Base-by-base conservation (phyloP, 2,888 invertebrate species). In the Dusona sp. region DNA sequence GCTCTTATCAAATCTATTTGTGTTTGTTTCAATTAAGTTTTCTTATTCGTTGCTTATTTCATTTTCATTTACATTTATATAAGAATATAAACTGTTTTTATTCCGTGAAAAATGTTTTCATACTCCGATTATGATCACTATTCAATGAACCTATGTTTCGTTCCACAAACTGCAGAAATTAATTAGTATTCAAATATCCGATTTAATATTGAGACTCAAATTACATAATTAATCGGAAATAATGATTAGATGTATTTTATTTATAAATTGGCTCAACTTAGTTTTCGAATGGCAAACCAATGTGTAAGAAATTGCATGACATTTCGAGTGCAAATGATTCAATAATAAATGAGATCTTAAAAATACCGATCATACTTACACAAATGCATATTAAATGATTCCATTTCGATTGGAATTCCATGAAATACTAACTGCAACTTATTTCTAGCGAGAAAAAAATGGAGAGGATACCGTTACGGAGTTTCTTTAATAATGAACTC, bases 1-100 rank as follows among this genome's bases (percentile, higher is more conserved):
- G 13, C 22, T 67, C 72, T 72, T 67, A 73, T 79, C 79, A 51
- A 33, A 22, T 45, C 6, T 70, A 3, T 22, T 68, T 33, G 16
- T 22, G n/a, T 22, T 29, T 78, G 48, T 45, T 48, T 45, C 38
- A 22, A 25, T 64, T 25, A 13, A 11, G 68, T 74, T 33, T 48
- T 68, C 61, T 45, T 77, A 38, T 48, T 57, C 51, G 13, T 72
- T 33, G n/a, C 25, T 77, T 33, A 33, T 61, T 70, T n/a, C 9
- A 38, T 57, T 74, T 22, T 19, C 38, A 16, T 25, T 25, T 0
- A 16, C 16, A 25, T 33, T 73, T 13, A 8, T 6, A 25, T 33
- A 19, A n/a, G 6, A 25, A n/a, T 6, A 13, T 68, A 22, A 0
- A 25, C 45, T 25, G 42, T 16, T 25, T 22, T 22, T 3, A 36